Percentiles rank a stretch among this genome's conserved stretches.
Evolutionary conservation across 1,140 invertebrate genomes (phyloP).

Genomic region (Hypsibius dujardini): DNA sequence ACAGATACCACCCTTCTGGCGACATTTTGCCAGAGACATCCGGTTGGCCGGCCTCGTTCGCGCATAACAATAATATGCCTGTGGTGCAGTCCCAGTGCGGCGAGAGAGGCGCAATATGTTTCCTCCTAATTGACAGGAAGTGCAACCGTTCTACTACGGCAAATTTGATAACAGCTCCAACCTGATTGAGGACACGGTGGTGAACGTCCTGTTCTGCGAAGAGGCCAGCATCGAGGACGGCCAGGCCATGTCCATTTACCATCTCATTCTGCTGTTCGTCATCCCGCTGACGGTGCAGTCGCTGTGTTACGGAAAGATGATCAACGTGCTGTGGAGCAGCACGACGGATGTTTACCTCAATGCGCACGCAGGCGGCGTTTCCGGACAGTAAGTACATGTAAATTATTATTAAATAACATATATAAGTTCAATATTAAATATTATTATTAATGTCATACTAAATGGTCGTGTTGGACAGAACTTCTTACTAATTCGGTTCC

Average conservation of each 20-base stretch:
- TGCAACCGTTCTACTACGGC: slow-evolving; percentile 8
- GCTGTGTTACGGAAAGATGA: neutral
- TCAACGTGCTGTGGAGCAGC: neutral
- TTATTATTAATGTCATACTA: too few relatives aligned
- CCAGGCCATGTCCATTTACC: slow-evolving; percentile 2
- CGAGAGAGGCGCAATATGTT: too few relatives aligned
- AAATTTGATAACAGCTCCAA: neutral
- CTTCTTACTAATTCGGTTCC: too few relatives aligned
- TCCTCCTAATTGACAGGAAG: slow-evolving; percentile 11
- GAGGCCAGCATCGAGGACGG: neutral
- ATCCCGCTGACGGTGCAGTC: neutral
- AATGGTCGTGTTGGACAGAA: too few relatives aligned
- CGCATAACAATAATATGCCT: too few relatives aligned
- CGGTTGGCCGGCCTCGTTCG: too few relatives aligned
- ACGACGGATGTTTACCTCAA: neutral
- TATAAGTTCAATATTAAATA: too few relatives aligned
- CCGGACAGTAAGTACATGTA: neutral
- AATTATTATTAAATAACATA: too few relatives aligned
- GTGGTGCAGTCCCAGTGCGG: too few relatives aligned
- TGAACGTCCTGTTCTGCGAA: neutral
- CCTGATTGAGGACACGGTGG: neutral
- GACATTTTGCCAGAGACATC: too few relatives aligned
- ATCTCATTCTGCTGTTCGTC: neutral
- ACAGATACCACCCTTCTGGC: too few relatives aligned
- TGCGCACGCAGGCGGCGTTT: neutral